Evolutionary conservation across 2,797 vertebrate species (phyloP).

Genomic region (Naso thynnoides): DNA sequence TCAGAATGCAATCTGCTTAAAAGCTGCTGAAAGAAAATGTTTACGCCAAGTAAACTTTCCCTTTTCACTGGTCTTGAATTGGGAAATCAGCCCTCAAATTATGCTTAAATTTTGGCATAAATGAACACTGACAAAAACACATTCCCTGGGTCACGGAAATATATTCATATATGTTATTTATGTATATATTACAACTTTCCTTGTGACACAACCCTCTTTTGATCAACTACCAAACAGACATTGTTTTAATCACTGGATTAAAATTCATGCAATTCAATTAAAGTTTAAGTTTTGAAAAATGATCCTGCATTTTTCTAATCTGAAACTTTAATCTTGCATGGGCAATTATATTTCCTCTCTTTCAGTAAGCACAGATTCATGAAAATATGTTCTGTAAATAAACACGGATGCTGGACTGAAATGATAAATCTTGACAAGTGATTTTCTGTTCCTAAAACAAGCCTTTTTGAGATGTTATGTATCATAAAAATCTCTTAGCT

Average conservation of each 20-base stretch:
- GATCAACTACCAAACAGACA: conserved; percentile 2
- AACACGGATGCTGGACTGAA: not conserved
- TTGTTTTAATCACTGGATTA: not conserved
- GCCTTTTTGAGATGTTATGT: conserved; percentile 4
- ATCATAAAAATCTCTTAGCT: not conserved
- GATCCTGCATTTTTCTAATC: conserved; percentile 27
- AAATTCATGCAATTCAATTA: conserved; percentile 11
- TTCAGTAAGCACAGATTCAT: conserved; percentile 5
- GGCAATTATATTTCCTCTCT: conserved; percentile 4
- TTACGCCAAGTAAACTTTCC: conserved; percentile 23
- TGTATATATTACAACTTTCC: conserved; percentile 8
- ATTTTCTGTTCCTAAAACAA: conserved; percentile 8
- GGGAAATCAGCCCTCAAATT: conserved; percentile 50
- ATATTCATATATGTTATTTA: conserved; percentile 26
- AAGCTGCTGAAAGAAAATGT: conserved; percentile 3
- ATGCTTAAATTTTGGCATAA: conserved; percentile 59
- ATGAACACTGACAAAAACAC: conserved; percentile 49
- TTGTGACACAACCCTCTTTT: not conserved
- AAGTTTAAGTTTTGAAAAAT: conserved; percentile 23
- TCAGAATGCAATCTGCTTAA: not conserved
- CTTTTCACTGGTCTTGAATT: conserved; percentile 35
- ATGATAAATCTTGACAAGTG: conserved; percentile 1
- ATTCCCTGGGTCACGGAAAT: conserved; percentile 55
- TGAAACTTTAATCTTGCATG: not conserved
- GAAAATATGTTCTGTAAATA: conserved; percentile 1